These are phyloP conservation scores for Cranoglanis bouderius DNA, from an alignment of 2,113 vertebrate species.

Conservation along the genomic window DNA sequence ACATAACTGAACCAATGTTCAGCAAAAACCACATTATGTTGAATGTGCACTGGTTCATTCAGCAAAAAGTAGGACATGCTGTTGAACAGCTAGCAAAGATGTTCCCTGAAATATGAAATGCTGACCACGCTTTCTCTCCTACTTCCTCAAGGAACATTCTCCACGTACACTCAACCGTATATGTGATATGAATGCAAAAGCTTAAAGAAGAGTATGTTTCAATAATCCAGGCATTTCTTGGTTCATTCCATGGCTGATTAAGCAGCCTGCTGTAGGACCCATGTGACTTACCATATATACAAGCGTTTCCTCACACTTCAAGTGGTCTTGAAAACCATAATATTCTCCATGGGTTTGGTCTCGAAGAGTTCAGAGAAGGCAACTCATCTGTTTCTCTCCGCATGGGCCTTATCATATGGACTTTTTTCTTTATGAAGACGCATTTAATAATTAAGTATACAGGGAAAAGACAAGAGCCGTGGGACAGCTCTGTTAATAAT, in stretches of 20 bases:
- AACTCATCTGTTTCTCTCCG: slow-evolving; percentile 65
- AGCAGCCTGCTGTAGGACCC: not conserved
- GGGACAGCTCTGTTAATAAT: slow-evolving; percentile 74
- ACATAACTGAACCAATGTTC: slow-evolving; percentile 23
- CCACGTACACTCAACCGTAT: not conserved
- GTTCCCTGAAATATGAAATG: slow-evolving; percentile 27
- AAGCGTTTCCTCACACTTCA: not conserved
- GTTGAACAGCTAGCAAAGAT: slow-evolving; percentile 25
- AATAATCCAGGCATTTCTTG: slow-evolving; percentile 9
- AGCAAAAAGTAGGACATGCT: slow-evolving; percentile 41
- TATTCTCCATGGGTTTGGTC: slow-evolving; percentile 11
- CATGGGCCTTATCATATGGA: slow-evolving; percentile 67
- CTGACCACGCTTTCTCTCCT: slow-evolving; percentile 21
- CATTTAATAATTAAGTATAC: slow-evolving; percentile 73
- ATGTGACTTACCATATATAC: not conserved
- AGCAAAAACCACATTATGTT: slow-evolving; percentile 12
- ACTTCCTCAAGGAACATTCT: slow-evolving; percentile 18
- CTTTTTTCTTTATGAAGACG: slow-evolving; percentile 62
- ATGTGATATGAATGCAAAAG: slow-evolving; percentile 23
- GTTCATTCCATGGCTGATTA: slow-evolving; percentile 9
- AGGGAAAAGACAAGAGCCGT: slow-evolving; percentile 72
- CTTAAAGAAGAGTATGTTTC: not conserved
- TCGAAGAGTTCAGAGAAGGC: slow-evolving; percentile 49
- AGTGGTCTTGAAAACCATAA: not conserved
- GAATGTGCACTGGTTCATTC: slow-evolving; percentile 31